Percentiles rank a stretch among this genome's conserved stretches.
Evolutionary conservation across 2,888 invertebrate genomes (phyloP).

Genomic region (Caenorhabditis sinica): DNA sequence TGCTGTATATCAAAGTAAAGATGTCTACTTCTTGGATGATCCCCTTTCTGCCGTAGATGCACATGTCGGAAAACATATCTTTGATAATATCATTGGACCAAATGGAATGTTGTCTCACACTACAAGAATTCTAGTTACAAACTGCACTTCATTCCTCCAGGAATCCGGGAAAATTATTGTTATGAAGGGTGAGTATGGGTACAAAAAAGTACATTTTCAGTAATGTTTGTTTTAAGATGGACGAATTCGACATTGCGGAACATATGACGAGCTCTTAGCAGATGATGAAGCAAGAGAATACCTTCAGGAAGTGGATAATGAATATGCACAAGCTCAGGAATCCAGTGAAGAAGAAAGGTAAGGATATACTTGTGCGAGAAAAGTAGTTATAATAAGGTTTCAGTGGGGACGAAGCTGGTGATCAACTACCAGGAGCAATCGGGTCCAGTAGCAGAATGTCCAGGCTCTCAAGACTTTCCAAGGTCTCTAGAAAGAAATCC

Average conservation of each 20-base stretch:
- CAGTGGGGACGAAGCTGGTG: constrained; percentile 42
- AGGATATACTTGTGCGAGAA: no score
- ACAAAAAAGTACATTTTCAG: background rate
- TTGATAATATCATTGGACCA: constrained; percentile 81
- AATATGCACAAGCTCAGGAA: constrained; percentile 43
- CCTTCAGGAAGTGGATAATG: constrained; percentile 68
- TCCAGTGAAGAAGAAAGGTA: constrained; percentile 56
- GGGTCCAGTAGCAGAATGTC: constrained; percentile 46
- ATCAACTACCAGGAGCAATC: constrained; percentile 41
- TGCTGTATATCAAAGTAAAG: constrained; percentile 92
- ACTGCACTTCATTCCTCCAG: constrained; percentile 94
- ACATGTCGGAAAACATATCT: constrained; percentile 95
- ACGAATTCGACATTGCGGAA: constrained; percentile 74
- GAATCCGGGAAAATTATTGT: constrained; percentile 94
- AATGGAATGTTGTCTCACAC: constrained; percentile 83
- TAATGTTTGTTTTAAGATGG: constrained; percentile 58
- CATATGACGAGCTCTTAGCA: constrained; percentile 66
- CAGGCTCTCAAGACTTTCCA: constrained; percentile 34
- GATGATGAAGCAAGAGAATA: constrained; percentile 68
- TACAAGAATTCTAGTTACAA: constrained; percentile 95
- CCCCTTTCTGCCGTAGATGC: constrained; percentile 96
- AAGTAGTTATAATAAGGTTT: no score
- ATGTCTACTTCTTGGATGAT: constrained; percentile 95
- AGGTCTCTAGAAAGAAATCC: constrained; percentile 48
- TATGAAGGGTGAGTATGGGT: constrained; percentile 86